phyloP scores from a whole-genome alignment of 2,888 invertebrate genomes.

The Drosophila longiperda region DNA sequence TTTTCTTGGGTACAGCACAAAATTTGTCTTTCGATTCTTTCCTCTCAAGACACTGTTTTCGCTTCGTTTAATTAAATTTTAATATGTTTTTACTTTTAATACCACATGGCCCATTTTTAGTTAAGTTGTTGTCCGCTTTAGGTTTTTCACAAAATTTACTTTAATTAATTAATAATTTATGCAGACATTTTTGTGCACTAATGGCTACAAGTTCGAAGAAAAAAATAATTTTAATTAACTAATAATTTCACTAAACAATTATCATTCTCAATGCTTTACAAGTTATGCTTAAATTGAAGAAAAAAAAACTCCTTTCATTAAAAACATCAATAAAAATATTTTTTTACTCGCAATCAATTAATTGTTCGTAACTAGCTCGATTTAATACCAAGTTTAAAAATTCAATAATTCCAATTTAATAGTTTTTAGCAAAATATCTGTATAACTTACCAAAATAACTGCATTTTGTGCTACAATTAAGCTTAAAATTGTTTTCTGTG shows the following conservation, averaged over 20 bases:
- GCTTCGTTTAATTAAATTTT: neutral
- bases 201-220: neutral
- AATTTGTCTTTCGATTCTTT: neutral
- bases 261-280: neutral
- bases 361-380: neutral
- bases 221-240: neutral
- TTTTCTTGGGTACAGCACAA: neutral
- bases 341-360: too few relatives aligned
- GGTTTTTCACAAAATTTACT: neutral
- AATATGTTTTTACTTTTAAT: neutral
- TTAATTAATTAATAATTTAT: neutral
- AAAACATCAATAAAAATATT: neutral
- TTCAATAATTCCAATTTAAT: neutral
- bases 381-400: neutral
- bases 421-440: neutral
- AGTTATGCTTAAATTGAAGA: neutral
- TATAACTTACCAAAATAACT: neutral
- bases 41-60: neutral
- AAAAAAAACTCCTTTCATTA: neutral
- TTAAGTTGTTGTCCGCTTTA: neutral
- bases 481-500: neutral
- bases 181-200: neutral
- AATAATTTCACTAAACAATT: neutral
- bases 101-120: neutral
- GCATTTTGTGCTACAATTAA: neutral